A percentile compares a stretch with the other conserved stretches of the same genome.
These are phyloP conservation scores for Drosophila buzzatii DNA, from an alignment of 2,888 invertebrate species.

Conservation along the genomic window DNA sequence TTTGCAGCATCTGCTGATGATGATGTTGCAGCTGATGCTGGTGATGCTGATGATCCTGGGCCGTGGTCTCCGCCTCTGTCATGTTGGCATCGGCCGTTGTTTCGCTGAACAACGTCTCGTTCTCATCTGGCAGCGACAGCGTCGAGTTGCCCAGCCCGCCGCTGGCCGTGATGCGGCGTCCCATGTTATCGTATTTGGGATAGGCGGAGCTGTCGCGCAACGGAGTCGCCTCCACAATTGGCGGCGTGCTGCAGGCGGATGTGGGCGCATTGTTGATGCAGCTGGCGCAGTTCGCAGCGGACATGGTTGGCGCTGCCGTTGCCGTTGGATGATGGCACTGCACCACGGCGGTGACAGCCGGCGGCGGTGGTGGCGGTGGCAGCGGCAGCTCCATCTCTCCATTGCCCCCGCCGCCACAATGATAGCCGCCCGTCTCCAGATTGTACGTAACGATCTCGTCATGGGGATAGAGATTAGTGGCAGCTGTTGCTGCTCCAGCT, in stretches of 20 bases:
- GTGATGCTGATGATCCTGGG: conserved; percentile 40
- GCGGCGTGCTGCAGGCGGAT: conserved; percentile 77
- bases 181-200: conserved; percentile 94
- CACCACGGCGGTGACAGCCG: conserved; percentile 71
- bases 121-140: conserved; percentile 91
- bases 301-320: conserved; percentile 50
- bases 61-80: conserved; percentile 52
- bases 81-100: conserved; percentile 67
- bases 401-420: conserved; percentile 34
- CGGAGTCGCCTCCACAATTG: conserved; percentile 75
- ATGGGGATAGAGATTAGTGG: conserved; percentile 83
- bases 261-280: conserved; percentile 71
- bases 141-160: conserved; percentile 90
- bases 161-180: conserved; percentile 94
- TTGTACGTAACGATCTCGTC: conserved; percentile 85
- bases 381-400: conserved; percentile 75
- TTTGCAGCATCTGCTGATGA: conserved; percentile 59
- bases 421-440: conserved; percentile 81
- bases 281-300: conserved; percentile 70
- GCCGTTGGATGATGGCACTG: conserved; percentile 75
- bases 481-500: conserved; percentile 62
- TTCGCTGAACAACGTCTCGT: conserved; percentile 83
- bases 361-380: conserved; percentile 81
- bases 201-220: conserved; percentile 75
- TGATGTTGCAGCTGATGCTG: conserved; percentile 54